These are phyloP conservation scores for Pseudolaguvia tuberculata DNA, from an alignment of 2,113 vertebrate species.

Conservation along the genomic window DNA sequence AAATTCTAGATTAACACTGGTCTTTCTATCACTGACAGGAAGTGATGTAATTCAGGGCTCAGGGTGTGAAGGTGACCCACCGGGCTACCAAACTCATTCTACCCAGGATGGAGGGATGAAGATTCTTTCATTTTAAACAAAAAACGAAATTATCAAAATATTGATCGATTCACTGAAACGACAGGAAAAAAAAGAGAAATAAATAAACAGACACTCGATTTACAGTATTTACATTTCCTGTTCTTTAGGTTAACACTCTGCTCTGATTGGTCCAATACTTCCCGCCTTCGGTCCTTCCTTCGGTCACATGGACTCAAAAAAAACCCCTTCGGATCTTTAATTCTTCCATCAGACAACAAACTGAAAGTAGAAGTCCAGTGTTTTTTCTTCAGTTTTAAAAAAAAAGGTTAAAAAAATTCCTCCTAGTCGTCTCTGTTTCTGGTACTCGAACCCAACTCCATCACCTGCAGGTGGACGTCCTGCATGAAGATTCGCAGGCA, in stretches of 20 bases:
- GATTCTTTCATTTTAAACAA: constrained; percentile 19
- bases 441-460: constrained; percentile 56
- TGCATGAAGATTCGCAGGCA: constrained; percentile 69
- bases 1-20: neutral
- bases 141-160: constrained; percentile 54
- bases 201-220: constrained; percentile 62
- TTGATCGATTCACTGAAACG: constrained; percentile 57
- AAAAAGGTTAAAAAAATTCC: constrained; percentile 13
- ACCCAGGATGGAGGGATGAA: constrained; percentile 36
- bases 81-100: neutral
- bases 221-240: constrained; percentile 70
- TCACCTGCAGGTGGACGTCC: constrained; percentile 64
- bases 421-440: constrained; percentile 32
- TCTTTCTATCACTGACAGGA: neutral
- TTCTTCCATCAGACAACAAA: constrained; percentile 25
- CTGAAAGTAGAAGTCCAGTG: constrained; percentile 35
- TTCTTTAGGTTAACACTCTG: constrained; percentile 54
- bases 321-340: too few relatives aligned
- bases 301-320: too few relatives aligned
- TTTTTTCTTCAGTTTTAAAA: constrained; percentile 33
- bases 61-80: neutral
- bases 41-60: neutral
- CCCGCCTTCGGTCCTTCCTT: too few relatives aligned
- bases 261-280: constrained; percentile 49
- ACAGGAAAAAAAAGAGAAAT: constrained; percentile 56